Evolutionary conservation across 2,113 vertebrate genomes (phyloP).

Genomic region (Paracanthobrama guichenoti): DNA sequence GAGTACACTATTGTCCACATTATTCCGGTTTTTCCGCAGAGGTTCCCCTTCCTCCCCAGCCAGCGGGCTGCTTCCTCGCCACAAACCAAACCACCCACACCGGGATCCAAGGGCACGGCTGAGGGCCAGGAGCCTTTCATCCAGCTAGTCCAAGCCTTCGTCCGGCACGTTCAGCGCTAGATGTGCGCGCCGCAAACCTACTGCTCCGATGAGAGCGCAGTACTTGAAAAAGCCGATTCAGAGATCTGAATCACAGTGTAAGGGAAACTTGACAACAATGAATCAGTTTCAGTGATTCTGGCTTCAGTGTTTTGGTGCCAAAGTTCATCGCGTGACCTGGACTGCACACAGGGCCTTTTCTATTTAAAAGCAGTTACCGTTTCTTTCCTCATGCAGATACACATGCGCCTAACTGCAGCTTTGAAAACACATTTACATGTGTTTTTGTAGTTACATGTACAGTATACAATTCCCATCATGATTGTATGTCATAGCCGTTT

Average conservation of each 20-base stretch:
- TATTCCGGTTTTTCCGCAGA: constrained; percentile 89
- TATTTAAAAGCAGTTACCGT: neutral
- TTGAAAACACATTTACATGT: neutral
- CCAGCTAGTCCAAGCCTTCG: constrained; percentile 94
- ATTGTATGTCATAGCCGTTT: neutral
- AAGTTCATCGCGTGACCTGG: neutral
- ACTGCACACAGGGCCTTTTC: neutral
- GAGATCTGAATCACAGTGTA: neutral
- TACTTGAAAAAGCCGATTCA: neutral
- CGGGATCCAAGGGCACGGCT: constrained; percentile 78
- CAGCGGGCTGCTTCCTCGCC: constrained; percentile 80
- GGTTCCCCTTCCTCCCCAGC: constrained; percentile 89
- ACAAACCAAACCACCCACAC: constrained; percentile 80
- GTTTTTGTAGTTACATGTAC: constrained; percentile 30
- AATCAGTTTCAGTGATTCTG: constrained; percentile 18
- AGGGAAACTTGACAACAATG: neutral
- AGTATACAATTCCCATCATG: neutral
- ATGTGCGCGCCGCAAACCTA: neutral
- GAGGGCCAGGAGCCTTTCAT: constrained; percentile 94
- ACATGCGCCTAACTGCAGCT: neutral
- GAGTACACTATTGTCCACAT: constrained; percentile 92
- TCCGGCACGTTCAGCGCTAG: constrained; percentile 91
- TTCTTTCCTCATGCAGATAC: neutral
- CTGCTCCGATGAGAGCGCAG: neutral
- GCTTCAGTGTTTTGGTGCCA: neutral